Conservation (phyloP, 2,888 invertebrate genomes). For the Laothoe populi region DNA sequence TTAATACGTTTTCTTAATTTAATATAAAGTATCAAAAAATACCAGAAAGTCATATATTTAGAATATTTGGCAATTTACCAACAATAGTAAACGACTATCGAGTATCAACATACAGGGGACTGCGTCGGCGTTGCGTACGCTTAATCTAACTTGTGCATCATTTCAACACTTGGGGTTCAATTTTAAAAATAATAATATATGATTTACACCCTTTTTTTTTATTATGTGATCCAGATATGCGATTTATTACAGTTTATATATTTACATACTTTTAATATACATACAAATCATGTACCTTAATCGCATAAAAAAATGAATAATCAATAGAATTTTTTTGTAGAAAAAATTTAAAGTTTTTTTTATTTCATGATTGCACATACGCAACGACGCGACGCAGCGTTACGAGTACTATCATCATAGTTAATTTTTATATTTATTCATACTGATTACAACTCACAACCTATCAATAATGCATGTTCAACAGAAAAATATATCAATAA, state of each 20-base stretch:
- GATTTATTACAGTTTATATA: not conserved
- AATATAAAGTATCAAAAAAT: slow-evolving; percentile 45
- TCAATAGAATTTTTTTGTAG: no score
- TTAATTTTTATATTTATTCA: slow-evolving; percentile 13
- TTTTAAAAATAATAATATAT: no score
- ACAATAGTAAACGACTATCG: slow-evolving; percentile 24
- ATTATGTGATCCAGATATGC: no score
- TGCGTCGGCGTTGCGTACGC: not conserved
- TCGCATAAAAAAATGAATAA: not conserved
- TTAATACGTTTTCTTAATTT: slow-evolving; percentile 10
- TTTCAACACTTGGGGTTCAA: no score
- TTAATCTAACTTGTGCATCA: not conserved
- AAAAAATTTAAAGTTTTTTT: no score
- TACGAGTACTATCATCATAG: slow-evolving; percentile 17
- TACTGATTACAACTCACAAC: slow-evolving; percentile 42
- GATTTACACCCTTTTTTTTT: not conserved
- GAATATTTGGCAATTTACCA: slow-evolving; percentile 42
- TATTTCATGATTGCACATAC: not conserved
- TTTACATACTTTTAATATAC: not conserved
- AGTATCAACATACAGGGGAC: slow-evolving; percentile 13
- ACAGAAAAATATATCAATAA: slow-evolving; percentile 41
- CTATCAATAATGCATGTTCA: slow-evolving; percentile 30
- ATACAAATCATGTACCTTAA: not conserved
- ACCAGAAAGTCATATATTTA: slow-evolving; percentile 35
- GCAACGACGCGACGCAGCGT: slow-evolving; percentile 1